These are phyloP conservation scores for Bursaphelenchus okinawaensis DNA, from an alignment of 2,888 invertebrate species.

Conservation along the genomic window DNA sequence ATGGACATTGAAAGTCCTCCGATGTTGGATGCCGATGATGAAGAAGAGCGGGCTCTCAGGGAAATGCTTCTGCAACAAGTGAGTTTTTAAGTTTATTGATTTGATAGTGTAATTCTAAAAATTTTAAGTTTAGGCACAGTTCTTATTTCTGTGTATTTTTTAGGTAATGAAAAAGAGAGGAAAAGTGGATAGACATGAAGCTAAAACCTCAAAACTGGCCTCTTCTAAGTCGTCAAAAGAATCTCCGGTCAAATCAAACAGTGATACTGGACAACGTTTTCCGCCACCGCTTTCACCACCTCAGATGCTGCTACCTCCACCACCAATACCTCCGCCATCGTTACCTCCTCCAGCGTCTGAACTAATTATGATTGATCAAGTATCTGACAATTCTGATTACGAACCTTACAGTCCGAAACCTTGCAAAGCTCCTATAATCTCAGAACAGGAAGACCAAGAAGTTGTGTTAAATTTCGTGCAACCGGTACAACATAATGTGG, in stretches of 20 bases:
- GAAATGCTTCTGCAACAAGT: constrained; percentile 4
- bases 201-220: background rate
- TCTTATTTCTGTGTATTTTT: background rate
- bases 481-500: background rate
- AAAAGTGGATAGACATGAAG: background rate
- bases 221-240: background rate
- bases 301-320: background rate
- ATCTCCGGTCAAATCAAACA: background rate
- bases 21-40: background rate
- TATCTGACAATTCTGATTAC: background rate
- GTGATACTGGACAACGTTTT: background rate
- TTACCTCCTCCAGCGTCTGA: no score
- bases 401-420: background rate
- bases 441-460: background rate
- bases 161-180: background rate
- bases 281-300: background rate
- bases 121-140: background rate
- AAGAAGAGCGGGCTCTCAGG: constrained; percentile 1
- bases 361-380: background rate
- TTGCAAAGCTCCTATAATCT: background rate
- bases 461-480: background rate
- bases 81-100: background rate
- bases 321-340: background rate
- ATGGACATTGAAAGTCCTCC: constrained; percentile 10
- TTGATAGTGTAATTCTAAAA: background rate